Evolutionary conservation across 2,797 vertebrate genomes (phyloP), one percentile per base, ranked within the genome.

Genomic region (Sebastiscus albofasciatus): DNA sequence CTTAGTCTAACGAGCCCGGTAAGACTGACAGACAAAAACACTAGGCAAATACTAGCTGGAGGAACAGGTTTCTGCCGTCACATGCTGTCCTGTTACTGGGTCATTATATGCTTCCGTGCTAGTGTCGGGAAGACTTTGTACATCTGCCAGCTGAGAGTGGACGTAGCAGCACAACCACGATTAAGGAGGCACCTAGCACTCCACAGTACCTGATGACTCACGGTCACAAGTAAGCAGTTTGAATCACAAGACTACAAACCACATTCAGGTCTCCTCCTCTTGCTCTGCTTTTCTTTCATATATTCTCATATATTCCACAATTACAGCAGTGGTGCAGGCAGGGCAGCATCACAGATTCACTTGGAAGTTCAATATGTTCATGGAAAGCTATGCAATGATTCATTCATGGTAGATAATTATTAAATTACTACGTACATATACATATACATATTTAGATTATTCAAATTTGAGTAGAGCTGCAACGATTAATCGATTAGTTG

Each of bases 151-250:
- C 74, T 79, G 67, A 81, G 87, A 85, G 29, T 60, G 67, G 74
- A 77, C 61, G 55, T 67, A 52, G 58, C 8, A 34, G 76, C 74
- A 67, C 33, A 67, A 67, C 39, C 59, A 60, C 68, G 81, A 90
- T 26, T 75, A 79, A 82, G 62, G 67, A 79, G 49, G 71, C 76
- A 87, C 72, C 82, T 65, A 80, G 67, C 58, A n/a, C 62, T 79
- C 80, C 70, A 69, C 74, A 82, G 42, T 49, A 77, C 64, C 67
- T 56, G 87, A 89, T 94, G 93, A 94, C 87, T 93, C 90, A 93
- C 62, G 66, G 71, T 91, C 83, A 90, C 81, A 90, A 73, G 76
- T 69, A 81, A 75, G 62, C 69, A 75, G 66, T 70, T 85, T 90
- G 83, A 81, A 87, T 92, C 91, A 83, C 80, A 79, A 80, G 82